Evolutionary conservation across 2,113 vertebrate genomes (phyloP), one percentile per base, ranked within the genome.

Genomic region (Apodemus speciosus): DNA sequence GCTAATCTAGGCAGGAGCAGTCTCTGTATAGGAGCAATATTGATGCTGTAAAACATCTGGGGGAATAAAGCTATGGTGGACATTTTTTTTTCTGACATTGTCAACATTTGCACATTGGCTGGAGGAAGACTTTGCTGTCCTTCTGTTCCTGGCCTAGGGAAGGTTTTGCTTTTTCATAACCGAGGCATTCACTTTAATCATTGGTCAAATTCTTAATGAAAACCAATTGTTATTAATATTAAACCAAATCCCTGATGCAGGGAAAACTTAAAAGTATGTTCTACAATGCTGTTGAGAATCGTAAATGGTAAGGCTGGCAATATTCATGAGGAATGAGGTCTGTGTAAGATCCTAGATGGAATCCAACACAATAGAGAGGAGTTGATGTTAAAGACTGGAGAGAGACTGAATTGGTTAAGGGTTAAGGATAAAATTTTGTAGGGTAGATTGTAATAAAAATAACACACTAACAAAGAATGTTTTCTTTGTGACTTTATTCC

Each of bases 221-320:
- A 75, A 71, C 27, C 46, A 60, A 20, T 73, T 81, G 81, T 92
- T 90, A 40, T 66, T 72, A 91, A 90, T 72, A 72, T 71, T 81
- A 89, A 68, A 49, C 43, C 27, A 64, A 90, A 75, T 80, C 32
- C 62, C 27, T 35, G 40, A 1, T 84, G n/a, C 3, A 14, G 30
- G 14, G 81, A 62, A 94, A 86, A 68, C 23, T 23, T 38, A 56
- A 89, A 89, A 81, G 32, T 62, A 6, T 53, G 25, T 69, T 60
- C 40, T 43, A 43, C 25, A 80, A 79, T 0, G 35, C 23, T 73
- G 79, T 62, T 27, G 64, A 8, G 62, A 20, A 73, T 21, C 53
- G 0, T 56, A 38, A 68, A 60, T 85, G 38, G 43, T 69, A 53
- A 86, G 38, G 49, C 3, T 51, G 68, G 23, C 21, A 72, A 53